A percentile compares a stretch with the other conserved stretches of the same genome.
These are phyloP conservation scores for Strigamia maritima DNA, from an alignment of 2,888 invertebrate genomes.

Conservation along the genomic window DNA sequence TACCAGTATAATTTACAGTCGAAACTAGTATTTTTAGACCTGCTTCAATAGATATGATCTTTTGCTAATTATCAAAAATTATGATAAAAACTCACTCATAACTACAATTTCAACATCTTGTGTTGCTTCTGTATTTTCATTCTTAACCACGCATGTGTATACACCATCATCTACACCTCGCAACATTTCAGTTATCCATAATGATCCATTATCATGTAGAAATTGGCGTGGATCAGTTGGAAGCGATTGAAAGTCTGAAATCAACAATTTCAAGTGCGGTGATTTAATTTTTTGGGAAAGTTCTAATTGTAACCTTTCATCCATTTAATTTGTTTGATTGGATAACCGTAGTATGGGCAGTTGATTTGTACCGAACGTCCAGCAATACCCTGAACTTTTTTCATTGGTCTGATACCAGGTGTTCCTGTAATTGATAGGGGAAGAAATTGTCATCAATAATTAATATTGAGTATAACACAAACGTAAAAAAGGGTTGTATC, in stretches of 20 bases:
- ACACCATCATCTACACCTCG: conserved; percentile 30
- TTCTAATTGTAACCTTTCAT: conserved; percentile 36
- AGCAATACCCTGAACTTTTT: conserved; percentile 30
- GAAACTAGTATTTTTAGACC: no score
- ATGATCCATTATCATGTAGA: conserved; percentile 18
- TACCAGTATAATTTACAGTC: no score
- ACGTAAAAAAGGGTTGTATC: not conserved
- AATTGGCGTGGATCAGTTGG: conserved; percentile 33
- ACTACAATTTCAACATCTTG: conserved; percentile 35
- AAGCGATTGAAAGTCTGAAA: conserved; percentile 2
- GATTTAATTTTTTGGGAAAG: no score
- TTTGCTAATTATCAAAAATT: not conserved
- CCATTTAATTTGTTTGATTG: conserved; percentile 24
- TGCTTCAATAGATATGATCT: no score
- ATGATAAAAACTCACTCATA: conserved; percentile 28
- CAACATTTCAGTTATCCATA: conserved; percentile 11
- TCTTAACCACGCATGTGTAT: conserved; percentile 31
- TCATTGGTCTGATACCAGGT: conserved; percentile 26
- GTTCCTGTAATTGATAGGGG: not conserved
- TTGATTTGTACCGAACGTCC: conserved; percentile 4
- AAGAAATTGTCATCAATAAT: not conserved
- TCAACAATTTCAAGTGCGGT: no score
- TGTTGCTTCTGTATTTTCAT: not conserved
- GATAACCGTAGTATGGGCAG: conserved; percentile 32
- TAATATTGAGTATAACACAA: not conserved